These are phyloP conservation scores for Alexandromys fortis DNA, from an alignment of 2,113 vertebrate genomes.

Conservation along the genomic window DNA sequence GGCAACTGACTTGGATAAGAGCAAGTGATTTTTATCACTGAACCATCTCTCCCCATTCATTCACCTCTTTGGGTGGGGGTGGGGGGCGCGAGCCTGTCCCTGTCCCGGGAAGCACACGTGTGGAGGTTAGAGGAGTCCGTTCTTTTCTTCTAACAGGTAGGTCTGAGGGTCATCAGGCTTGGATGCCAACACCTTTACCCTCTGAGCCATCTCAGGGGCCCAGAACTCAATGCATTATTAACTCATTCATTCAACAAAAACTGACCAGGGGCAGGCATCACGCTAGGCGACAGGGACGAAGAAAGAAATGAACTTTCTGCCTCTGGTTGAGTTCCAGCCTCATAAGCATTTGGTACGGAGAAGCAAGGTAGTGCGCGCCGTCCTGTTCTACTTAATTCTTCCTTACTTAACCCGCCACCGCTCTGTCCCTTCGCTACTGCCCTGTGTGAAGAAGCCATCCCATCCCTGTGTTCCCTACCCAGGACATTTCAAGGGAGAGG, in stretches of 20 bases:
- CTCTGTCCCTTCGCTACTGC: not conserved
- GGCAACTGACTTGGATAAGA: not conserved
- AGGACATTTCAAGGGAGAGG: not conserved
- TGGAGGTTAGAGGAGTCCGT: not conserved
- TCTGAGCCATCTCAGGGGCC: not conserved
- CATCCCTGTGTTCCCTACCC: not conserved
- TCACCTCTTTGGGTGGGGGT: not conserved
- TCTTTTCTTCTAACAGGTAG: not conserved
- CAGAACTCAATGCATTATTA: not conserved
- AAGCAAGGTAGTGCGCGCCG: not conserved
- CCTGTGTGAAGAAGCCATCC: not conserved
- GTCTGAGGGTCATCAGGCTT: not conserved
- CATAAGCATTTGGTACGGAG: not conserved
- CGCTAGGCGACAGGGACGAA: not conserved
- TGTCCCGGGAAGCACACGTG: not conserved
- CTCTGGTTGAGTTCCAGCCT: conserved; percentile 16
- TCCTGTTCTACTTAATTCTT: not conserved
- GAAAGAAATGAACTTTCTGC: not conserved
- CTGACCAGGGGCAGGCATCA: not conserved
- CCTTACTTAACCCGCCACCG: not conserved
- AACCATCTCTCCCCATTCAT: not conserved
- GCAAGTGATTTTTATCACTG: too few relatives aligned
- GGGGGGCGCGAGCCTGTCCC: not conserved
- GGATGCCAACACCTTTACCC: not conserved
- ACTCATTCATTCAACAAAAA: not conserved